phyloP scores from a whole-genome alignment of 2,113 vertebrate genomes.

The Illadopsis cleaveri region DNA sequence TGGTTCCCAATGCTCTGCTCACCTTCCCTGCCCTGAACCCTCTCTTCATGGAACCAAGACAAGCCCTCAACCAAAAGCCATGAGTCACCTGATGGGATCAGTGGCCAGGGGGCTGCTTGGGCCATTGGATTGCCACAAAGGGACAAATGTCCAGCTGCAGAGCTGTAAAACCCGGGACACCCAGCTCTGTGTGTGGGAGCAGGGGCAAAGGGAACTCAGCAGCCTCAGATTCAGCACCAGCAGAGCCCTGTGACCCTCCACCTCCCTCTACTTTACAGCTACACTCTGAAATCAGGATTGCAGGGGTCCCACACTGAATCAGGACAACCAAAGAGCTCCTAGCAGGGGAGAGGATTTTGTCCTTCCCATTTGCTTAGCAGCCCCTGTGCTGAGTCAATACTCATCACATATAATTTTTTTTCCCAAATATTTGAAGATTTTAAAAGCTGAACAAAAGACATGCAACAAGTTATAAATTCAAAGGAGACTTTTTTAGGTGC shows the following conservation, averaged over 20 bases:
- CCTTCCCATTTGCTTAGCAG: background rate
- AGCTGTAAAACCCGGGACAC: background rate
- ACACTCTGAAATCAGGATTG: background rate
- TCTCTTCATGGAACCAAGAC: background rate
- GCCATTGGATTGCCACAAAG: background rate
- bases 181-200: background rate
- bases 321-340: background rate
- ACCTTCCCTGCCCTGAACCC: background rate
- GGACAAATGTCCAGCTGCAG: background rate
- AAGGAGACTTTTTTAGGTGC: background rate
- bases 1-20: rapidly evolving
- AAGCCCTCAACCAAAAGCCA: background rate
- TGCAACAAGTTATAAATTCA: background rate
- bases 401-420: background rate
- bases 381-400: background rate
- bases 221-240: background rate
- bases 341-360: background rate
- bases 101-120: background rate
- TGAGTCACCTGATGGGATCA: background rate
- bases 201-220: background rate
- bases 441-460: background rate
- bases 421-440: background rate
- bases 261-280: background rate
- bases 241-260: background rate
- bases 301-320: background rate